Evolutionary conservation across 2,888 invertebrate genomes (phyloP), one percentile per base, ranked within the genome.

Genomic region (Apantesis nais): DNA sequence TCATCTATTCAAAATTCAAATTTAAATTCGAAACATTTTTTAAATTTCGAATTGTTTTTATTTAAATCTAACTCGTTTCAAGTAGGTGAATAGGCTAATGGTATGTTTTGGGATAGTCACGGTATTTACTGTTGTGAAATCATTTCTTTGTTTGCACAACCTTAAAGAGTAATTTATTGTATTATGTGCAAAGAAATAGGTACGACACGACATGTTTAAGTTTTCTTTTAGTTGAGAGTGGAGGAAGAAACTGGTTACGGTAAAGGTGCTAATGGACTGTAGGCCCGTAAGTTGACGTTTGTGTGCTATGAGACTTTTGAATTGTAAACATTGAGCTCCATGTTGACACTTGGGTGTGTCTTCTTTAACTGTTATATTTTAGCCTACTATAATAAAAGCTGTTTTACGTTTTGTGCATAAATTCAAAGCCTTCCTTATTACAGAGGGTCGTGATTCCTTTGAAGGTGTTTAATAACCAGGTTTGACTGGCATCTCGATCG

Each of bases 31-130:
- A 12, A 60, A 44, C 19, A 44, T 65, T 58, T 61, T n/a, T 52
- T 52, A 8, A 67, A 68, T 71, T 63, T 58, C 34, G 58, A 58
- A 44, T 74, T 71, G 31, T 66, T 72, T 68, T 69, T 62, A 44
- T 62, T 31, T 22, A 72, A 70, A 41, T 58, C 37, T 61, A 79
- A 75, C 68, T 74, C 48, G 62, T 66, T 72, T 29, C 52, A 74
- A 64, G 78, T 80, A 80, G 83, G 83, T 73, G 71, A 80, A 82
- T 78, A 67, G 80, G 83, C 64, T 80, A 80, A 82, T 75, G 74
- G 72, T 66, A 62, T 74, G 62, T 75, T 80, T 73, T 80, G 71
- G 31, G 71, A 74, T 74, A 39, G 34, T 39, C 55, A 41, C 34
- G 63, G 41, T 41, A 44, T 82, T 82, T 73, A 82, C 73, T 71